Evolutionary conservation across 30 jellyfish, hydroid and myxozoan species (phyloP), one percentile per base, ranked within the genome.

Genomic region (Turritopsis dohrnii): DNA sequence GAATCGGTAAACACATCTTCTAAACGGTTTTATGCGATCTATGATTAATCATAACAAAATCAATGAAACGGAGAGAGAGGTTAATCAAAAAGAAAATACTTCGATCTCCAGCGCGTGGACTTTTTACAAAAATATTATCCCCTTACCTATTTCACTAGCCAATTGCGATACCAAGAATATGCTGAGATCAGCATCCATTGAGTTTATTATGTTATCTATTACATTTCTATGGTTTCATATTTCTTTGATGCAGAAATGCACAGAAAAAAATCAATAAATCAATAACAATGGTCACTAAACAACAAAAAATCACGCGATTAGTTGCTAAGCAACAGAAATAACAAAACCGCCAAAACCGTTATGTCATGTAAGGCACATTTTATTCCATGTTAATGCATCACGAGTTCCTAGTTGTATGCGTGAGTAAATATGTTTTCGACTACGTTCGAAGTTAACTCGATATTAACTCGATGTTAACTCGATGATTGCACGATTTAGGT

Each of bases 1-100:
- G 95, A 82, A 75, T 87, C 96, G 5, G 96, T 83, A 24, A 88
- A 66, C 76, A 92, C 66, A 28, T 89, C 93, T 79, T 92, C 98
- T 29, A 87, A 27, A 19, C 28, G 71, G 29, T 71, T 52, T 21
- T 74, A 74, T 9, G 77, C 77, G 21, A 69, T 69, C 28, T 69
- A n/a, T 8, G 30, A 69, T 69, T 9, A 27, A 19, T 0, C 8
- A 8, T 9, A 69, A 7, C 22, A 9, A 7, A 7, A 7, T 21
- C 5, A 41, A 41, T 41, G 60, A 41, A 41, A 41, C 60, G 13
- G n/a, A n/a, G n/a, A n/a, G n/a, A n/a, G n/a, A n/a, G n/a, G n/a
- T n/a, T n/a, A n/a, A n/a, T n/a, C n/a, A n/a, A n/a, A n/a, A n/a
- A n/a, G n/a, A n/a, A n/a, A n/a, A n/a, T n/a, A n/a, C n/a, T n/a